These are phyloP conservation scores for Sylvia borin DNA, from an alignment of 2,797 vertebrate genomes.

Conservation along the genomic window DNA sequence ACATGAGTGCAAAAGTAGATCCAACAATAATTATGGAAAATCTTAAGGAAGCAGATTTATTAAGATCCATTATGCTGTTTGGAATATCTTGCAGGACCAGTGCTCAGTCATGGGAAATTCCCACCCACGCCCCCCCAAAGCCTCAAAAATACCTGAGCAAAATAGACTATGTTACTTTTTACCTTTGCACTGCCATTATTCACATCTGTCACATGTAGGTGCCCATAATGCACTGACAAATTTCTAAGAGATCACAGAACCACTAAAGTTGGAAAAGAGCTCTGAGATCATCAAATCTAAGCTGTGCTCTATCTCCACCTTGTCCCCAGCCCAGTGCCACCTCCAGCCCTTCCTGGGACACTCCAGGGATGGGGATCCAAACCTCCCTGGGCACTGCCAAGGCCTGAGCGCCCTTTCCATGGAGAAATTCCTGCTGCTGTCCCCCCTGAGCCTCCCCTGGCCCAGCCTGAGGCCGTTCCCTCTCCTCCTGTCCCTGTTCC, in stretches of 20 bases:
- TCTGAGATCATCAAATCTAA: accelerated
- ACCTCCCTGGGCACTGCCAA: neutral
- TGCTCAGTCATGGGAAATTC: neutral
- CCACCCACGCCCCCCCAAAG: neutral
- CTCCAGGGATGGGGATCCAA: neutral
- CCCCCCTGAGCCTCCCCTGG: neutral
- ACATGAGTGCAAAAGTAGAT: slow-evolving; percentile 26
- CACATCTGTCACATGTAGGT: neutral
- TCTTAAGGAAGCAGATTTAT: slow-evolving; percentile 52
- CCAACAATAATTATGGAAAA: slow-evolving; percentile 59
- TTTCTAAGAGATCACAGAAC: neutral
- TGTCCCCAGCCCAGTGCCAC: neutral
- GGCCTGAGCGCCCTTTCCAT: neutral
- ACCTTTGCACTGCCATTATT: neutral
- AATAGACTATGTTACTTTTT: neutral
- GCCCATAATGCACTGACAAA: neutral
- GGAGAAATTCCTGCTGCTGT: neutral
- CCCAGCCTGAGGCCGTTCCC: accelerated
- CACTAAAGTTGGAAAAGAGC: neutral
- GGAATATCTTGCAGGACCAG: neutral
- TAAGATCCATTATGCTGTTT: slow-evolving; percentile 33
- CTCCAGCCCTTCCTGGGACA: neutral
- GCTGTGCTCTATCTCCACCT: accelerated
- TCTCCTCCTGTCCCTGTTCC: neutral
- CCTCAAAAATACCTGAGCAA: neutral